Conservation (phyloP, 2,113 vertebrate genomes). For the Reinhardtius hippoglossoides region DNA sequence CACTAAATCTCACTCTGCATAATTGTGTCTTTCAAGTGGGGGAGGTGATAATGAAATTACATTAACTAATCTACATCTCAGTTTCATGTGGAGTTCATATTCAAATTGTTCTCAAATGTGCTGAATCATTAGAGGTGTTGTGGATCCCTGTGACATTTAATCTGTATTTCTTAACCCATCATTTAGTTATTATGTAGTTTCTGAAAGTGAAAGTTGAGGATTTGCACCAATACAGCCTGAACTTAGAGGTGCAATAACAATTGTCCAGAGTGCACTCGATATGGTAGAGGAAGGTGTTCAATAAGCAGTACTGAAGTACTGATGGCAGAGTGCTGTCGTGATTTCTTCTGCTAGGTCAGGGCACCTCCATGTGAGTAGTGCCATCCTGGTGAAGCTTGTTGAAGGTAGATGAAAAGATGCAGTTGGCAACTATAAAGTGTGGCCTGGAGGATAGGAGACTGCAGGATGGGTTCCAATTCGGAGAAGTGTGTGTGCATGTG, state of each 20-base stretch:
- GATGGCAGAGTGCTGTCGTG: neutral
- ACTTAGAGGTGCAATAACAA: no score
- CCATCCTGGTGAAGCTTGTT: neutral
- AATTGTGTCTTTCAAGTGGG: neutral
- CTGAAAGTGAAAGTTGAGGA: no score
- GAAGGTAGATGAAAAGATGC: neutral
- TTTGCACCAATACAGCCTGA: no score
- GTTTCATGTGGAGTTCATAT: neutral
- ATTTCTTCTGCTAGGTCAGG: neutral
- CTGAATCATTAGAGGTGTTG: neutral
- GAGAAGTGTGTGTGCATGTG: neutral
- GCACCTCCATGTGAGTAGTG: neutral
- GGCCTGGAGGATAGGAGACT: neutral
- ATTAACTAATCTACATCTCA: neutral
- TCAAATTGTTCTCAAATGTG: neutral
- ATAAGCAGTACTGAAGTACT: no score
- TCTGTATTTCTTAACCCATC: neutral
- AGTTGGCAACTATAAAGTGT: neutral
- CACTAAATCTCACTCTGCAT: constrained; percentile 1
- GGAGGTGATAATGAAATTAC: constrained; percentile 7
- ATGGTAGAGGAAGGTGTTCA: neutral
- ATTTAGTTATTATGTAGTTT: no score
- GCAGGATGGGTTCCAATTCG: neutral
- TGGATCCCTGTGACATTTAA: neutral
- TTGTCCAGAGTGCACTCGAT: no score